Percentiles rank a stretch among this genome's conserved stretches.
Evolutionary conservation across 2,797 vertebrate species (phyloP).

Genomic region (Muraenolepis orangiensis): DNA sequence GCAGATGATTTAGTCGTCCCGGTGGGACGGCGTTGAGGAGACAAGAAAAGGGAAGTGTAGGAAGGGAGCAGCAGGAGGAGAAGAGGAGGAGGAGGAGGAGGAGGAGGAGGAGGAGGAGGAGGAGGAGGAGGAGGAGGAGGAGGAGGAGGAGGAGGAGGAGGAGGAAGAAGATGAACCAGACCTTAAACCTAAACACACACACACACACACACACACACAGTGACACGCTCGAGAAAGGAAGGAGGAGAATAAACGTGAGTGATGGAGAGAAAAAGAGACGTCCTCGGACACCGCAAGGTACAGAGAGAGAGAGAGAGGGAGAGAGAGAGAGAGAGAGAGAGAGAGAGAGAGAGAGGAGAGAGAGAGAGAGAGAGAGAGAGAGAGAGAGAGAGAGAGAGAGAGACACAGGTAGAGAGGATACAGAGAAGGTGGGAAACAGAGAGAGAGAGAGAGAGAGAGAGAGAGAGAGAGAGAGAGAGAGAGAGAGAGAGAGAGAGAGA

Average conservation of each 20-base stretch:
- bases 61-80: neutral
- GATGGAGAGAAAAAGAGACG: conserved; percentile 13
- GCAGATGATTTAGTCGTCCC: conserved; percentile 32
- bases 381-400: neutral
- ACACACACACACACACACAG: neutral
- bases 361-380: neutral
- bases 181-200: neutral
- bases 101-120: neutral
- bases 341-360: neutral
- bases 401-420: too few species aligned
- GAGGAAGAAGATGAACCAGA: neutral
- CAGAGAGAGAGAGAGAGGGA: conserved; percentile 13
- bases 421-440: conserved; percentile 10
- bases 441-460: conserved; percentile 18
- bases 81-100: neutral
- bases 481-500: conserved; percentile 3
- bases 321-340: conserved; percentile 12
- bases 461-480: neutral
- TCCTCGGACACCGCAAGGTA: neutral
- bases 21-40: conserved; percentile 15
- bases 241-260: conserved; percentile 9
- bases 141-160: neutral
- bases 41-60: conserved; percentile 27
- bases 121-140: neutral
- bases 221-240: conserved; percentile 15